Conservation (phyloP, 2,797 vertebrate genomes). For the Lagodon rhomboides region DNA sequence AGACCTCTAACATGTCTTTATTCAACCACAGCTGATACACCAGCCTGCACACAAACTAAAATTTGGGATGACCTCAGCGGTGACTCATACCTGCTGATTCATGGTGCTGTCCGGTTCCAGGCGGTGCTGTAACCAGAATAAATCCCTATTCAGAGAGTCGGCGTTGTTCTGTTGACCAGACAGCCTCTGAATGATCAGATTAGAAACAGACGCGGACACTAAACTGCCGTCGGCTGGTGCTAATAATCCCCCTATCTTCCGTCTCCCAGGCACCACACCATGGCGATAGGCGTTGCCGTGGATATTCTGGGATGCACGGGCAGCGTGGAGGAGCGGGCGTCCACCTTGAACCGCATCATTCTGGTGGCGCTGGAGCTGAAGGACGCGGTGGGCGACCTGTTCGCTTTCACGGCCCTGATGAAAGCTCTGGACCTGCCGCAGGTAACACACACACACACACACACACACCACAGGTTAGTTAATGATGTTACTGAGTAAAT, state of each 20-base stretch:
- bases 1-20: neutral
- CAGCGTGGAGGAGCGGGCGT: slow-evolving; percentile 91
- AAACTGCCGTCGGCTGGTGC: neutral
- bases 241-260: neutral
- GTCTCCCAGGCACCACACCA: slow-evolving; percentile 91
- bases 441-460: slow-evolving; percentile 79
- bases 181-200: slow-evolving; percentile 1
- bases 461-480: neutral
- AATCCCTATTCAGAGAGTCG: neutral
- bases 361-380: slow-evolving; percentile 95
- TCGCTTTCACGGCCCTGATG: slow-evolving; percentile 96
- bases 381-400: slow-evolving; percentile 94
- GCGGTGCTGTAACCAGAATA: neutral
- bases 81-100: slow-evolving; percentile 17
- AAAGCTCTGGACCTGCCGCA: slow-evolving; percentile 98
- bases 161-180: neutral
- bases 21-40: neutral
- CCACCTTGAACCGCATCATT: slow-evolving; percentile 94
- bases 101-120: neutral
- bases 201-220: neutral
- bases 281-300: slow-evolving; percentile 97
- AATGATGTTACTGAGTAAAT: no score
- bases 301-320: slow-evolving; percentile 97
- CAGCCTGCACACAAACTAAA: neutral
- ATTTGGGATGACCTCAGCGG: neutral